Evolutionary conservation across 2,113 vertebrate genomes (phyloP).

Genomic region (Pangasianodon hypophthalmus): DNA sequence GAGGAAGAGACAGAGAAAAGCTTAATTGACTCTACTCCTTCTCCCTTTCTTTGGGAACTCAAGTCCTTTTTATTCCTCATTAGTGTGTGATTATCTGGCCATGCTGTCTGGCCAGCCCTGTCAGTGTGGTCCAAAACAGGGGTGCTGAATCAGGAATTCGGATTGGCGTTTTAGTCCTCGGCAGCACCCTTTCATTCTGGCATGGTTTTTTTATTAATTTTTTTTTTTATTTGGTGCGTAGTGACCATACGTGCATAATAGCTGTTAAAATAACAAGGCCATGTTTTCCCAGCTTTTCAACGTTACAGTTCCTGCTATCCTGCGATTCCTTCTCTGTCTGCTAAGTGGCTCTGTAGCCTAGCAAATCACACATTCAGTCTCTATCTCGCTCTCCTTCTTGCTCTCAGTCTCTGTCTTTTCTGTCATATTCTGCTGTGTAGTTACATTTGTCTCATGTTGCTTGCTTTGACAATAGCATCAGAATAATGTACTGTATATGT

Average conservation of each 20-base stretch:
- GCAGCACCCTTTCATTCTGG: background rate
- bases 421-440: constrained; percentile 1
- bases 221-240: background rate
- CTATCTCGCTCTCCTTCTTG: constrained; percentile 40
- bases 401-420: constrained; percentile 3
- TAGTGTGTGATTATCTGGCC: background rate
- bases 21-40: background rate
- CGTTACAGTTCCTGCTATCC: constrained; percentile 59
- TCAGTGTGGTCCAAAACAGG: too few relatives aligned
- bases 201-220: background rate
- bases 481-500: constrained; percentile 3
- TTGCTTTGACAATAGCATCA: constrained; percentile 39
- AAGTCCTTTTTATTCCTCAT: background rate
- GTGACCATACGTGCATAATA: background rate
- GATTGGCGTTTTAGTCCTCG: background rate
- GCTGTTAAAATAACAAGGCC: background rate
- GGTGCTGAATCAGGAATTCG: background rate
- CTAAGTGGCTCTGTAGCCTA: constrained; percentile 78
- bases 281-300: background rate
- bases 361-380: constrained; percentile 63
- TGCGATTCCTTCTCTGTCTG: constrained; percentile 75
- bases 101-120: background rate
- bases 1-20: background rate
- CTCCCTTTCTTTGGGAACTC: background rate
- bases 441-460: constrained; percentile 32